These are phyloP conservation scores for Unio delphinus DNA, from an alignment of 2,888 invertebrate species.

Conservation along the genomic window DNA sequence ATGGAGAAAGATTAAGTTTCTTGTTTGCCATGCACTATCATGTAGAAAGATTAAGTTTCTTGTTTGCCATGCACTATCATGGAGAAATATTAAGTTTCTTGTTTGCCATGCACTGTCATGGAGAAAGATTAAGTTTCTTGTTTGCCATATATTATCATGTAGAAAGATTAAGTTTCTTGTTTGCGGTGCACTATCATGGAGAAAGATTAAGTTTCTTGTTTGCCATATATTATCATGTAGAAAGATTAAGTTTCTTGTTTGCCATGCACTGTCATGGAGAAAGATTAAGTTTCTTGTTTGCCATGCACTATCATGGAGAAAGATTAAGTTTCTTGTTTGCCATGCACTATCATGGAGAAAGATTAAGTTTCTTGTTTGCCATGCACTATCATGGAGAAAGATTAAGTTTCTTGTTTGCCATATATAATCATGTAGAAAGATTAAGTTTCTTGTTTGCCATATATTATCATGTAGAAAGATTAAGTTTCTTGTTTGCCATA, in stretches of 20 bases:
- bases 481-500: slow-evolving; percentile 75
- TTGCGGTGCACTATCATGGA: slow-evolving; percentile 93
- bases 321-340: slow-evolving; percentile 76
- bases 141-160: slow-evolving; percentile 90
- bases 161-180: slow-evolving; percentile 83
- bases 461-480: slow-evolving; percentile 99
- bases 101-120: slow-evolving; percentile 87
- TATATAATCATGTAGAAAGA: slow-evolving; percentile 99
- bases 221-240: slow-evolving; percentile 93
- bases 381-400: slow-evolving; percentile 99
- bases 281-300: slow-evolving; percentile 78
- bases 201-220: slow-evolving; percentile 80
- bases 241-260: slow-evolving; percentile 80
- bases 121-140: slow-evolving; percentile 85
- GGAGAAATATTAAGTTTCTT: slow-evolving; percentile 86
- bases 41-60: slow-evolving; percentile 88
- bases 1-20: slow-evolving; percentile 90
- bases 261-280: slow-evolving; percentile 95
- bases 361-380: slow-evolving; percentile 75
- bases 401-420: slow-evolving; percentile 72
- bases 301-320: slow-evolving; percentile 97
- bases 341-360: slow-evolving; percentile 98
- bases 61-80: slow-evolving; percentile 87
- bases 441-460: slow-evolving; percentile 72
- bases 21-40: slow-evolving; percentile 84